Evolutionary conservation across 2,113 vertebrate genomes (phyloP).

Genomic region (Pseudopodoces humilis): DNA sequence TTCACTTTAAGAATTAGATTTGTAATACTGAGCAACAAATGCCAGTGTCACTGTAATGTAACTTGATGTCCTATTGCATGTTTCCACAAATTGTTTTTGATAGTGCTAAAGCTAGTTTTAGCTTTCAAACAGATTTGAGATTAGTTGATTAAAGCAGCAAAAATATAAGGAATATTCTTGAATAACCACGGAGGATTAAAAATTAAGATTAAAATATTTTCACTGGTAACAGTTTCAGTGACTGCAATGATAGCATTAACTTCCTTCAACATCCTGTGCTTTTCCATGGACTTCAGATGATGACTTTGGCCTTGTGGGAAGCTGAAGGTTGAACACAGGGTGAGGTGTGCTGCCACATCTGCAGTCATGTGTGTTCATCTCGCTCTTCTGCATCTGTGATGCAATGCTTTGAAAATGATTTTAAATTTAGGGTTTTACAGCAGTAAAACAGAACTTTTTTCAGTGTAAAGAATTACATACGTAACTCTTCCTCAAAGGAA

Average conservation of each 20-base stretch:
- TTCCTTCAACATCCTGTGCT: slow-evolving; percentile 24
- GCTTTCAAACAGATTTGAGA: neutral
- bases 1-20: neutral
- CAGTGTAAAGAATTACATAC: neutral
- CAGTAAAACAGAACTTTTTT: neutral
- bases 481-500: neutral
- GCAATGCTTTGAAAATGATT: neutral
- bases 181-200: slow-evolving; percentile 15
- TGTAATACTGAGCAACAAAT: neutral
- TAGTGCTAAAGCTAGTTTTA: neutral
- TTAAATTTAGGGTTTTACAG: neutral
- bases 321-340: neutral
- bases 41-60: neutral
- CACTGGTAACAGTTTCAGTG: neutral
- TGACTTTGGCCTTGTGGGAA: neutral
- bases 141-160: slow-evolving; percentile 55
- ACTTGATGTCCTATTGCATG: neutral
- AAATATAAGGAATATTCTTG: neutral
- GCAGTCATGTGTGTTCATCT: accelerated
- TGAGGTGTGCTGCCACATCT: neutral
- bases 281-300: neutral
- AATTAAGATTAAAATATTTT: neutral
- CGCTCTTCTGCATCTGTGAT: neutral
- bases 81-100: neutral
- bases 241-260: neutral